Conservation (phyloP, 2,113 vertebrate genomes). For the Arothron firmamentum region DNA sequence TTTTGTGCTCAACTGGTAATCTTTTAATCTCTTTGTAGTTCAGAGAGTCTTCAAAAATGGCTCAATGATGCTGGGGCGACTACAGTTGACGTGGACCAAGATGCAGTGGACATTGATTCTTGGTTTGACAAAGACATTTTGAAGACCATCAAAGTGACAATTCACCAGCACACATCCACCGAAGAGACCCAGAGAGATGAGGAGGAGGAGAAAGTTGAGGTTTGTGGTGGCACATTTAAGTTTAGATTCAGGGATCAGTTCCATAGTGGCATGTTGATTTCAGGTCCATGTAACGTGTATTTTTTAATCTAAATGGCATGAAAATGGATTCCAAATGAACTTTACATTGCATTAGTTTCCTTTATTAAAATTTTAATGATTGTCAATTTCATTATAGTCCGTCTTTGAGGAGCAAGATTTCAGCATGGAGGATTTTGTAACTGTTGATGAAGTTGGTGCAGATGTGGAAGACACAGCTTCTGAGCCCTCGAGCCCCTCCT, state of each 20-base stretch:
- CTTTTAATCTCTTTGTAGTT: constrained; percentile 11
- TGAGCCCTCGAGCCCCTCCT: not conserved
- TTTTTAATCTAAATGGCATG: no score
- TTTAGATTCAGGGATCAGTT: no score
- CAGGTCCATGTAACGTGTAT: no score
- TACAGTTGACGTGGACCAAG: not conserved
- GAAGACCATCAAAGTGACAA: not conserved
- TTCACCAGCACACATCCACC: constrained; percentile 18
- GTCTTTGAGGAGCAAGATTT: constrained; percentile 27
- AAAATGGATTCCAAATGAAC: not conserved
- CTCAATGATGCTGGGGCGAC: not conserved
- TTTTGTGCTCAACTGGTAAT: not conserved
- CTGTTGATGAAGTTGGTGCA: constrained; percentile 52
- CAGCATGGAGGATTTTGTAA: constrained; percentile 58
- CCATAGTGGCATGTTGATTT: no score
- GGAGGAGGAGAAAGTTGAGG: not conserved
- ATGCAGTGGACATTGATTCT: not conserved
- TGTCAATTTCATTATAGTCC: no score
- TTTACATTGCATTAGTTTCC: not conserved
- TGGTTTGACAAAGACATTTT: not conserved
- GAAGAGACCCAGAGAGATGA: not conserved
- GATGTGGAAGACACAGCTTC: not conserved
- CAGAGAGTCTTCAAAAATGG: constrained; percentile 15
- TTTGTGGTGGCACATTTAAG: no score
- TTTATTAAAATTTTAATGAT: not conserved